Conservation (phyloP, 2,113 vertebrate genomes). For the Saccopteryx bilineata region DNA sequence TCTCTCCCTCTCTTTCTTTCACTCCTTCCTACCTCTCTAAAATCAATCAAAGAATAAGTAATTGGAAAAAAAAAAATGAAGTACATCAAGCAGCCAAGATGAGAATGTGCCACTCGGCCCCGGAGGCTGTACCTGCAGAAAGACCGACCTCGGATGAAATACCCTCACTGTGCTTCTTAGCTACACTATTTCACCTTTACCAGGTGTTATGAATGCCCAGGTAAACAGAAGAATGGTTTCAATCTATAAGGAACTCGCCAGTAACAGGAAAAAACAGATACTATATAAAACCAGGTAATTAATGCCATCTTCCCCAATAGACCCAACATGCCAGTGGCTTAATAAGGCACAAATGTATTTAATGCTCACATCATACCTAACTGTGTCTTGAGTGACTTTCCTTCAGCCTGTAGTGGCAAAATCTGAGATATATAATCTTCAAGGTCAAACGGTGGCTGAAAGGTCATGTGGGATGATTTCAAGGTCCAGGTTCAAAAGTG, state of each 20-base stretch:
- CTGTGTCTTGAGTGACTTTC: background rate
- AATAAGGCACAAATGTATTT: background rate
- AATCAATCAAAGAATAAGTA: too few species aligned
- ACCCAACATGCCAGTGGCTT: background rate
- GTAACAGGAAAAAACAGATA: background rate
- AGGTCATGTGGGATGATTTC: background rate
- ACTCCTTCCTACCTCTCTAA: too few species aligned
- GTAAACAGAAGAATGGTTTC: background rate
- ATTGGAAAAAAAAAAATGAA: too few species aligned
- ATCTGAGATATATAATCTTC: background rate
- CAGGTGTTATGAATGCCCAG: background rate
- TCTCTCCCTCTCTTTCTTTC: too few species aligned
- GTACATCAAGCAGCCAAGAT: background rate
- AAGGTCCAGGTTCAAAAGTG: background rate
- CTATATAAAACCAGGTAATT: background rate
- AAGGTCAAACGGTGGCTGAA: background rate
- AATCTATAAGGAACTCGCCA: conserved; percentile 12
- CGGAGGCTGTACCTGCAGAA: background rate
- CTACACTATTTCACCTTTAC: background rate
- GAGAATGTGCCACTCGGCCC: background rate
- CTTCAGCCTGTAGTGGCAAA: background rate
- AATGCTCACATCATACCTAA: background rate
- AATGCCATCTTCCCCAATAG: background rate
- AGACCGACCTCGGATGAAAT: background rate
- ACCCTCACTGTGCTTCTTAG: background rate